Evolutionary conservation across 23 tunicate genomes (phyloP).

Genomic region (Botrylloides violaceus): DNA sequence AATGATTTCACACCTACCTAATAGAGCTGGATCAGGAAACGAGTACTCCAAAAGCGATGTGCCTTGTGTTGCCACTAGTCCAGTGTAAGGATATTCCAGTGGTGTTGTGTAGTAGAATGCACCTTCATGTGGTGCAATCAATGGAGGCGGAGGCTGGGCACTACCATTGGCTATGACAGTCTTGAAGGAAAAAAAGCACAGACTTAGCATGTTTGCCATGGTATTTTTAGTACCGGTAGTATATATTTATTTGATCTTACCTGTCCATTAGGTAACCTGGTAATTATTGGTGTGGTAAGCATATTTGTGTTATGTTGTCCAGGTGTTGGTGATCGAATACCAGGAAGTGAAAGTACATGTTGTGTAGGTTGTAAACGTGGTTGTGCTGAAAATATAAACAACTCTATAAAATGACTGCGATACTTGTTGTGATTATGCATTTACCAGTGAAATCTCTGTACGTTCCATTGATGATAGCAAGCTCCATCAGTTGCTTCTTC

Average conservation of each 20-base stretch:
- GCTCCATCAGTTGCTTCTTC: constrained; percentile 99
- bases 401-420: not conserved
- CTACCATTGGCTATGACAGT: constrained; percentile 71
- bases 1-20: constrained; percentile 13
- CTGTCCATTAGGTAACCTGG: constrained; percentile 95
- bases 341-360: constrained; percentile 42
- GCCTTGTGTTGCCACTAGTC: constrained; percentile 22
- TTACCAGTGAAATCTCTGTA: constrained; percentile 85
- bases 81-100: constrained; percentile 19
- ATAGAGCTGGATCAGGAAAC: constrained; percentile 20
- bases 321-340: constrained; percentile 61
- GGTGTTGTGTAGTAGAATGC: constrained; percentile 68
- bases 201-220: not conserved
- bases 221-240: no score
- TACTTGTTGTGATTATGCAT: no score
- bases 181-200: constrained; percentile 15
- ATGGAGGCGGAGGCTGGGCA: constrained; percentile 57
- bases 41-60: constrained; percentile 15
- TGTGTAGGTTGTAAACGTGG: constrained; percentile 24
- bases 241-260: constrained; percentile 15
- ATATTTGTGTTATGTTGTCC: constrained; percentile 63
- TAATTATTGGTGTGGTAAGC: constrained; percentile 55
- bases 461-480: constrained; percentile 98
- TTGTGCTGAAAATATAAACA: constrained; percentile 13
- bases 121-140: constrained; percentile 37